A percentile compares a stretch with the other conserved stretches of the same genome.
Conservation (phyloP, 2,113 vertebrate species). For the Vanacampus margaritifer region DNA sequence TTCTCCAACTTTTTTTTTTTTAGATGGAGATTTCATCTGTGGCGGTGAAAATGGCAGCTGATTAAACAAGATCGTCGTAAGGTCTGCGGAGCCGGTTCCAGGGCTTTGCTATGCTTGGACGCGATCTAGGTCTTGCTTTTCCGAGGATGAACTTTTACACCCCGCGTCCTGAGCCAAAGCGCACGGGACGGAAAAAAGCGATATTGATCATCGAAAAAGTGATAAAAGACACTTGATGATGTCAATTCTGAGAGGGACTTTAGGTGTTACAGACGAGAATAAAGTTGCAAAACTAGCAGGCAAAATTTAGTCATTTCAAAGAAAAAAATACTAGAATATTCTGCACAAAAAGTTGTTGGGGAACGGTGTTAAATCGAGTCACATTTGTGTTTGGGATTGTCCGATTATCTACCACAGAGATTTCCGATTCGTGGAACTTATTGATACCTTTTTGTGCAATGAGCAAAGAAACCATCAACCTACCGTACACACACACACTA, state of each 20-base stretch:
- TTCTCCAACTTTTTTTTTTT: background rate
- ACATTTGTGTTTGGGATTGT: background rate
- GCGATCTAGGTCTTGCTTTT: background rate
- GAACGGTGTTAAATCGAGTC: background rate
- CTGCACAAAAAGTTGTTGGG: too few species aligned
- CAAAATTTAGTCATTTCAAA: too few species aligned
- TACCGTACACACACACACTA: background rate
- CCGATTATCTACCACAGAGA: background rate
- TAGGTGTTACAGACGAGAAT: too few species aligned
- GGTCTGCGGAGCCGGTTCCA: background rate
- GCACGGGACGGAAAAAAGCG: background rate
- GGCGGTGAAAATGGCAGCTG: constrained; percentile 7
- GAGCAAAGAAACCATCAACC: background rate
- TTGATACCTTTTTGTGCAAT: background rate
- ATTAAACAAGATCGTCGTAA: background rate
- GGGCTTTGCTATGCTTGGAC: background rate
- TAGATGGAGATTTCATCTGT: background rate
- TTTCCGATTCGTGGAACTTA: background rate
- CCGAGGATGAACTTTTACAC: background rate
- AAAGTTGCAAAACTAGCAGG: too few species aligned
- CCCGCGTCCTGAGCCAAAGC: background rate
- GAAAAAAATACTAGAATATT: too few species aligned
- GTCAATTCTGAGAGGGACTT: too few species aligned
- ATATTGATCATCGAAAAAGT: background rate
- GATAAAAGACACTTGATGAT: too few species aligned